Base-by-base conservation (phyloP, 2,888 invertebrate species). In the Diadromus collaris region DNA sequence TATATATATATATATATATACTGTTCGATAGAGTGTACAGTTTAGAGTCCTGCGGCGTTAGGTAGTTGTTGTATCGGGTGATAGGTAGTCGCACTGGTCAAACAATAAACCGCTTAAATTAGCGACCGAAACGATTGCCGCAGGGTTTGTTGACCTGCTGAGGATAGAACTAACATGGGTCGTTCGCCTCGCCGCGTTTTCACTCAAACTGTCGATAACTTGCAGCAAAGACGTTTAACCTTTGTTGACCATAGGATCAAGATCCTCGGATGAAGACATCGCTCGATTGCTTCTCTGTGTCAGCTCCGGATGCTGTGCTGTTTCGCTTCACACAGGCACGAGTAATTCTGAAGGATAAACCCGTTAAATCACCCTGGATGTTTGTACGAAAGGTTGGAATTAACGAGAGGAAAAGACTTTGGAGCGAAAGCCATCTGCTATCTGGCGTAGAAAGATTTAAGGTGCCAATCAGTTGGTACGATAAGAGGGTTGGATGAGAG, bases 91-190 rank as follows among this genome's bases (percentile, higher is more conserved):
- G 46, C 29, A 64, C 69, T 73, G 69, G 76, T 76, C 76, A 69
- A 72, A 79, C 73, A 73, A 76, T 73, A 76, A 79, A 65, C 76
- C 65, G 13, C 79, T 76, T 79, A 76, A 79, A 76, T 73, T 73
- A 74, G 76, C 70, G 69, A 51, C 68, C 46, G 70, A 48, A 72
- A 73, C 65, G 64, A 73, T 76, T 76, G 73, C 69, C 60, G 46
- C 29, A 27, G 58, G 46, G n/a, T n/a, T 32, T 9, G 24, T 61
- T 34, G 24, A 63, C 64, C 60, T 48, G 51, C 48, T 34, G 41
- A 60, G 46, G 32, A 48, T 69, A 19, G 19, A 79, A 73, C 73
- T 48, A 76, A 65, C 72, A 72, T 65, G 72, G 69, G 58, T 75
- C 41, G 58, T 71, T 61, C 34, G 29, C 46, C 38, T 48, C 41